These are phyloP conservation scores for Zaprionus inermis DNA, from an alignment of 1,140 invertebrate genomes.

Conservation along the genomic window DNA sequence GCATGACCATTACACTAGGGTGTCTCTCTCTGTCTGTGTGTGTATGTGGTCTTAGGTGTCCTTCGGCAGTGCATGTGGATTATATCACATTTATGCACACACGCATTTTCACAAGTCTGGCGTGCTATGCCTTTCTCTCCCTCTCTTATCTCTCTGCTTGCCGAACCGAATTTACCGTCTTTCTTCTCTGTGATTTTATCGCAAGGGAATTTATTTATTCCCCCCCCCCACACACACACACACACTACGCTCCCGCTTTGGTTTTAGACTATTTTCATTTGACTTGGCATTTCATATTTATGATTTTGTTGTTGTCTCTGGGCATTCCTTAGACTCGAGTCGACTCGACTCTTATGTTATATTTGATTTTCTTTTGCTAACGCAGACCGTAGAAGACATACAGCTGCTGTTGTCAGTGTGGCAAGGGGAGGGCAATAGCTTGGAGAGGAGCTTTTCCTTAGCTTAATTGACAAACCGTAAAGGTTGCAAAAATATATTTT, in stretches of 20 bases:
- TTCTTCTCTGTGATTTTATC: constrained; percentile 11
- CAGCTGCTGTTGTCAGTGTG: not conserved
- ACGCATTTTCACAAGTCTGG: not conserved
- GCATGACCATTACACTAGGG: not conserved
- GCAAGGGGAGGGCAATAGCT: not conserved
- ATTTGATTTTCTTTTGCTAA: constrained; percentile 16
- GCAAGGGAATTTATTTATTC: constrained; percentile 26
- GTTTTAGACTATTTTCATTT: constrained; percentile 25
- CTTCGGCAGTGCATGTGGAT: not conserved
- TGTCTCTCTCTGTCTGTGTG: not conserved
- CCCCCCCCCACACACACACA: too few species aligned
- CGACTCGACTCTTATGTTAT: constrained; percentile 8
- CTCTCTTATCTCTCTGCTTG: not conserved
- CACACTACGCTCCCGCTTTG: not conserved
- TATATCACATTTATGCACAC: not conserved
- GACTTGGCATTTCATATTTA: constrained; percentile 28
- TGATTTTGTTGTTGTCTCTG: constrained; percentile 15
- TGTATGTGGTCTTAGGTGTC: not conserved
- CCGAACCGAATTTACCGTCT: not conserved
- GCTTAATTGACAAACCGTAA: constrained; percentile 28
- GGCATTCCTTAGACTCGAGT: not conserved
- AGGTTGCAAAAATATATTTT: constrained; percentile 16
- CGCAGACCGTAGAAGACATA: not conserved
- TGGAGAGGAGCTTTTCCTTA: not conserved
- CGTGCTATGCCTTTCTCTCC: not conserved